Evolutionary conservation across 2,113 vertebrate genomes (phyloP), one percentile per base, ranked within the genome.

Genomic region (Cavia porcellus): DNA sequence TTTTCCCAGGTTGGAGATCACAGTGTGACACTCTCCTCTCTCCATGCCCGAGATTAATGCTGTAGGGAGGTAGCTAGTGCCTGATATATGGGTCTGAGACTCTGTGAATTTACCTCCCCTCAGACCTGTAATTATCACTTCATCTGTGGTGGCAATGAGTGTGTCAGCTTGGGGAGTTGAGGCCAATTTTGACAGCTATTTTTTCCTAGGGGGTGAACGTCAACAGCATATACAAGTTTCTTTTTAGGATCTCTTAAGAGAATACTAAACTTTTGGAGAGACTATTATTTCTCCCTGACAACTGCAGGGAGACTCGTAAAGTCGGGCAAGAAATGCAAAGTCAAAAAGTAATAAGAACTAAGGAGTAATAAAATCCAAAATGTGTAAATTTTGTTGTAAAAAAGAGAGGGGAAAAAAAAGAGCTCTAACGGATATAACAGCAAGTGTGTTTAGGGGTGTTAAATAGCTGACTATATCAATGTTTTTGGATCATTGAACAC

Each of bases 51-150:
- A 32, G 14, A 19, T 20, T 4, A 7, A 45, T 50, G 45, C 45
- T 50, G 1, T 2, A 32, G 3, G 75, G 6, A 50, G 45, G 15
- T 15, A 0, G 12, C n/a, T 15, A 32, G 38, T 6, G 7, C 30
- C 28, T 24, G 42, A 68, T 19, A 50, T 68, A 50, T 35, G 30
- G 42, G 9, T 24, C 42, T 68, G 45, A 68, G 62, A 45, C n/a
- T 47, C 61, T 50, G 42, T 66, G 62, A 66, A 28, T 45, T 50
- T 45, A 47, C 1, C 19, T 86, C 84, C 62, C 84, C 10, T 9
- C 28, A 35, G 45, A 86, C 59, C 45, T 50, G 42, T 19, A 86
- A 84, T 84, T 42, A 62, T 50, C 24, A 6, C 11, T 68, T 86
- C 84, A 68, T 10, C 62, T 32, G 30, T 7, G 47, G 59, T 32